phyloP scores from a whole-genome alignment of 1,140 invertebrate genomes.

The Cotesia typhae region DNA sequence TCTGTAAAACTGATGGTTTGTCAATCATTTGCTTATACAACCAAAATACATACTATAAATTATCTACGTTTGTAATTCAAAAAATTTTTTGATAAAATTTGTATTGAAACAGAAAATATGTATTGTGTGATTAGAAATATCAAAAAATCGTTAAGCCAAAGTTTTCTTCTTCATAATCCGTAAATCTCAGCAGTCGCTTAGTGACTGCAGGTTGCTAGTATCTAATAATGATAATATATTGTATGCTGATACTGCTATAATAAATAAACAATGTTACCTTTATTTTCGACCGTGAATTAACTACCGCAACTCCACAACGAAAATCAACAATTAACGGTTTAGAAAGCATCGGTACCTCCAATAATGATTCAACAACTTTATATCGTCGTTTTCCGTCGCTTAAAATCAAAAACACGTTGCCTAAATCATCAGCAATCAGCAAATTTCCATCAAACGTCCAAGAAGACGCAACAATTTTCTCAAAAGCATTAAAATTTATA shows the following conservation, averaged over 20 bases:
- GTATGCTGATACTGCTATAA: no score
- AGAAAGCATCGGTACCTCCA: not conserved
- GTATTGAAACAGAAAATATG: no score
- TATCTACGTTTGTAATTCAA: no score
- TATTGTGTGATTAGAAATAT: no score
- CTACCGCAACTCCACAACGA: slow-evolving; percentile 40
- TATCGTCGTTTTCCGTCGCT: slow-evolving; percentile 43
- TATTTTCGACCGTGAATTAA: slow-evolving; percentile 43
- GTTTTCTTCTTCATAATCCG: no score
- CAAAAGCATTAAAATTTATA: not conserved
- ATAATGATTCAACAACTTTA: slow-evolving; percentile 19
- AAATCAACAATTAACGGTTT: slow-evolving; percentile 34
- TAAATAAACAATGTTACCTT: not conserved
- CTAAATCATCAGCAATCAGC: slow-evolving; percentile 43
- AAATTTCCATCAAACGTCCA: slow-evolving; percentile 51
- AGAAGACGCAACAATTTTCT: slow-evolving; percentile 41
- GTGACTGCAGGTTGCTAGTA: no score
- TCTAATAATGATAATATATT: no score
- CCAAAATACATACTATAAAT: no score
- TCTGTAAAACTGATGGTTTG: slow-evolving; percentile 48
- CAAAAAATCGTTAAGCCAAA: no score
- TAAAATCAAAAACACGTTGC: slow-evolving; percentile 44
- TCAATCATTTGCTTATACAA: slow-evolving; percentile 37
- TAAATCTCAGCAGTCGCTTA: no score
- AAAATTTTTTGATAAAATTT: no score